Conservation (phyloP, 2,888 invertebrate genomes). For the Leptinotarsa haldemani region DNA sequence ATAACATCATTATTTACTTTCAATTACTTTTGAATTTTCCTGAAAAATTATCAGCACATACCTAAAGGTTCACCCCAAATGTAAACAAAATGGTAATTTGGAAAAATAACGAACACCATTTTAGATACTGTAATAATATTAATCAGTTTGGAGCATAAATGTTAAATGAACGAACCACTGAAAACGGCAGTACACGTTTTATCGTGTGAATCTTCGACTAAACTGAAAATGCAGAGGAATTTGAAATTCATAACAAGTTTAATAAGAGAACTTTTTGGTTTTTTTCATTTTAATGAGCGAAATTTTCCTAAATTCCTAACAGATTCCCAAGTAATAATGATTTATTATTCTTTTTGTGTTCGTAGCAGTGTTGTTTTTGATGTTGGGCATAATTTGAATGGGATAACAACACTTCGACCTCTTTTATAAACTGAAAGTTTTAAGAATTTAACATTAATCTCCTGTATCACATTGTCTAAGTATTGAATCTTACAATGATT, state of each 20-base stretch:
- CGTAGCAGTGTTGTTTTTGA: constrained; percentile 3
- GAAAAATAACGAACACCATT: neutral
- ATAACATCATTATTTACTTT: constrained; percentile 5
- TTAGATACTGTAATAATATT: neutral
- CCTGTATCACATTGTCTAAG: too few relatives aligned
- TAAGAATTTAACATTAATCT: too few relatives aligned
- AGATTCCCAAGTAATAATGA: constrained; percentile 5
- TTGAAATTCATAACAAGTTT: constrained; percentile 6
- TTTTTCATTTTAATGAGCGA: constrained; percentile 13
- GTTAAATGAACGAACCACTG: neutral
- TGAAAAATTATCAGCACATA: neutral
- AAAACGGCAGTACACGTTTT: neutral
- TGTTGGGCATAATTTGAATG: neutral
- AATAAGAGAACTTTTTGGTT: neutral
- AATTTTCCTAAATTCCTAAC: constrained; percentile 2
- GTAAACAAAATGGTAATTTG: neutral
- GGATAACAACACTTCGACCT: neutral
- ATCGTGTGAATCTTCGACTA: neutral
- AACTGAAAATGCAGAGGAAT: neutral
- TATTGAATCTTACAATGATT: too few relatives aligned
- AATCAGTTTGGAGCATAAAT: neutral
- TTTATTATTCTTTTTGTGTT: constrained; percentile 15
- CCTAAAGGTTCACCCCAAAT: neutral
- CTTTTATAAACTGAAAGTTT: neutral
- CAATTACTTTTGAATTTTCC: neutral